These are phyloP conservation scores for Myxocyprinus asiaticus DNA, from an alignment of 2,113 vertebrate species.

Conservation along the genomic window DNA sequence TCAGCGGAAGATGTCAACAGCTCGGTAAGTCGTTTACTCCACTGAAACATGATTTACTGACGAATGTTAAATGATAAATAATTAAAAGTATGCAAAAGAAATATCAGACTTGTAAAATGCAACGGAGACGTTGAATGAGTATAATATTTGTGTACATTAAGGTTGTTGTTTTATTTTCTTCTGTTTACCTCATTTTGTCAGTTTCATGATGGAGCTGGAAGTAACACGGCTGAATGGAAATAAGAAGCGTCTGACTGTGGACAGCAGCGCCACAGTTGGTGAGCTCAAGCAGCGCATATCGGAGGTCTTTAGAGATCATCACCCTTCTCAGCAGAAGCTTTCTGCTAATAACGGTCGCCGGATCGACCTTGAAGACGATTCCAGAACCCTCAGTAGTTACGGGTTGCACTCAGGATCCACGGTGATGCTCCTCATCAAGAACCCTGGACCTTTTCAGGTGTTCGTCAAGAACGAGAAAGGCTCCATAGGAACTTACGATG, in stretches of 20 bases:
- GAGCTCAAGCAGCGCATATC: constrained; percentile 53
- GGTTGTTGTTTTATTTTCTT: neutral
- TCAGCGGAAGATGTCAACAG: no score
- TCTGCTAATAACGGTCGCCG: constrained; percentile 40
- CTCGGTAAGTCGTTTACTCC: no score
- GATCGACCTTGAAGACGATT: constrained; percentile 49
- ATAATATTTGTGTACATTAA: no score
- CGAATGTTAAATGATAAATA: no score
- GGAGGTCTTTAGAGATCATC: rapidly evolving
- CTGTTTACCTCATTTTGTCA: neutral
- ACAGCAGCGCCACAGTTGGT: constrained; percentile 58
- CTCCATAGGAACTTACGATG: constrained; percentile 47
- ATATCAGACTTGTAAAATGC: no score
- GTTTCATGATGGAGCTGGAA: neutral
- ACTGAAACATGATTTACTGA: no score
- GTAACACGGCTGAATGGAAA: neutral
- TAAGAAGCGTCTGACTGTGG: constrained; percentile 53
- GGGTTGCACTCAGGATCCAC: constrained; percentile 53
- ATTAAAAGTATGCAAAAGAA: no score
- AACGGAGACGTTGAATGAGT: no score
- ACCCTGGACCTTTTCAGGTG: constrained; percentile 58
- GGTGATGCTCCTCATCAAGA: constrained; percentile 61
- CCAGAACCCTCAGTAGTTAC: constrained; percentile 31
- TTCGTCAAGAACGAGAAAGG: constrained; percentile 64
- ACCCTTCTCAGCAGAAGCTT: constrained; percentile 50